Conservation (phyloP, 2,888 invertebrate genomes). For the Prosopocoilus inquinatus region DNA sequence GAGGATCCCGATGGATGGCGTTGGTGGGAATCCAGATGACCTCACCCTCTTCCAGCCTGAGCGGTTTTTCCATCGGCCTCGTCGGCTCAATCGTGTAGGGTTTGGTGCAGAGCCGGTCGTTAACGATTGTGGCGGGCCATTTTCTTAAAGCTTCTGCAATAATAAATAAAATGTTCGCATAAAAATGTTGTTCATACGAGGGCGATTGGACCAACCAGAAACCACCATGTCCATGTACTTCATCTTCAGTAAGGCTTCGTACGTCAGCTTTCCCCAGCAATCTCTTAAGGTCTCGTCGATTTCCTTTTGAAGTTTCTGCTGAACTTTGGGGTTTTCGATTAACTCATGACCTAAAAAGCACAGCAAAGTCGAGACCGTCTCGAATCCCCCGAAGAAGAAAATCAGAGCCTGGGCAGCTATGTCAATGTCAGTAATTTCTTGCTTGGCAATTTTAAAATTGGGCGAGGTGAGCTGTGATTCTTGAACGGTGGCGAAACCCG, state of each 20-base stretch:
- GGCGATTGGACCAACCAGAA: slow-evolving; percentile 47
- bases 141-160: slow-evolving; percentile 33
- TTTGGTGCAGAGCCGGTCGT: slow-evolving; percentile 31
- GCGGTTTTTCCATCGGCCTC: slow-evolving; percentile 17
- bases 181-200: slow-evolving; percentile 60
- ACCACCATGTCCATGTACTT: slow-evolving; percentile 60
- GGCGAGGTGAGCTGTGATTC: slow-evolving; percentile 29
- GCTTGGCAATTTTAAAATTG: slow-evolving; percentile 12
- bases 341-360: slow-evolving; percentile 57
- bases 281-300: slow-evolving; percentile 39
- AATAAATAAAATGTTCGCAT: slow-evolving; percentile 46
- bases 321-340: slow-evolving; percentile 57
- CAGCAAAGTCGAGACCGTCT: slow-evolving; percentile 49
- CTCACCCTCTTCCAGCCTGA: slow-evolving; percentile 21
- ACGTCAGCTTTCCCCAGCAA: slow-evolving; percentile 47
- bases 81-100: slow-evolving; percentile 28
- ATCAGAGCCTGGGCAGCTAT: slow-evolving; percentile 57
- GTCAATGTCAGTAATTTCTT: slow-evolving; percentile 50
- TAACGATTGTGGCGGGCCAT: slow-evolving; percentile 31
- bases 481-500: slow-evolving; percentile 38
- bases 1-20: slow-evolving; percentile 36
- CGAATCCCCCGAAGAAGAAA: slow-evolving; percentile 55
- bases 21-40: slow-evolving; percentile 33
- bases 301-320: slow-evolving; percentile 55
- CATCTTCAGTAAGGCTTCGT: slow-evolving; percentile 54